Conservation (phyloP, 1,140 invertebrate species). For the Apis cerana region DNA sequence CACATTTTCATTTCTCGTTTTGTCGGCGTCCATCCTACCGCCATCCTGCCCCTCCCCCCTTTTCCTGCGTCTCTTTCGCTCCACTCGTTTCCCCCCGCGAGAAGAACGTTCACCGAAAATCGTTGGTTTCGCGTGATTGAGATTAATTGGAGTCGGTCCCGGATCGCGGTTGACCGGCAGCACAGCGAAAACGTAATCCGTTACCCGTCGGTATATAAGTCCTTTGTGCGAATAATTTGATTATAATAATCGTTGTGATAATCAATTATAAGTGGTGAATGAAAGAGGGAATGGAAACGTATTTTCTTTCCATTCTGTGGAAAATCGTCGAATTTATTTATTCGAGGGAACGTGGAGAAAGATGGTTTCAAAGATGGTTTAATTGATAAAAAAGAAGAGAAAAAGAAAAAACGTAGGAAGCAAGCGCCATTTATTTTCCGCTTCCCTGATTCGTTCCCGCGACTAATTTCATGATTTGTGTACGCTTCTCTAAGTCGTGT, state of each 20-base stretch:
- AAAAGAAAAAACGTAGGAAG: background rate
- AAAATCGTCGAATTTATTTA: too few species aligned
- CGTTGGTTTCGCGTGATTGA: background rate
- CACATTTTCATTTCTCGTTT: constrained; percentile 40
- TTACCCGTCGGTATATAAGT: too few species aligned
- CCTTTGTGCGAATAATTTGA: too few species aligned
- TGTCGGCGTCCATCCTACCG: background rate
- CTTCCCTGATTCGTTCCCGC: constrained; percentile 10
- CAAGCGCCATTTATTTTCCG: background rate
- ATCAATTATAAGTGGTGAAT: background rate
- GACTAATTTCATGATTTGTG: constrained; percentile 74
- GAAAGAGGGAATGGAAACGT: too few species aligned
- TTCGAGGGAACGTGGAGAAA: background rate
- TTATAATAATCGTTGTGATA: too few species aligned
- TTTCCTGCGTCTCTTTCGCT: background rate
- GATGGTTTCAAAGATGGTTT: too few species aligned
- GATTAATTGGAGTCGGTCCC: background rate
- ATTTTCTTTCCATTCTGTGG: too few species aligned
- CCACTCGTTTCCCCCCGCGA: background rate
- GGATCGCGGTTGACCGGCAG: background rate
- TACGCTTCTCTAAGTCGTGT: constrained; percentile 68
- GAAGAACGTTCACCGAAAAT: background rate
- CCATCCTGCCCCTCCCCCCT: background rate
- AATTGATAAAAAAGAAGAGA: background rate
- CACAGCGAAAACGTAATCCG: too few species aligned